Evolutionary conservation across 2,888 invertebrate species (phyloP), one percentile per base, ranked within the genome.

Genomic region (Liodrosophila aerea): DNA sequence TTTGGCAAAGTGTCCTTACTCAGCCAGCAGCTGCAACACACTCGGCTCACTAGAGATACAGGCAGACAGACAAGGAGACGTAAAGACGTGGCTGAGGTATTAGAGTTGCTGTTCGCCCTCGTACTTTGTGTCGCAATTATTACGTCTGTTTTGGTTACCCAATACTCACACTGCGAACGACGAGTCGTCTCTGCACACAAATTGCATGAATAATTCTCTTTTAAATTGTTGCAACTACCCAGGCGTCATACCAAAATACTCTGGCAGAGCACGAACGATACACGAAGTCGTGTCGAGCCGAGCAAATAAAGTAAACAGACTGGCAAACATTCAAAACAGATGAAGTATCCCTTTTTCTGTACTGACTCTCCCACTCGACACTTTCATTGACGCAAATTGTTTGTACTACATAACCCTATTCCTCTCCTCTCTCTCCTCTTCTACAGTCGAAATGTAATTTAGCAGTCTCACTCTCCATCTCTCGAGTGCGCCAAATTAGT

Each of bases 121-220:
- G 11, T 15, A 1, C 33, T 33, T 22, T 45, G 22, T 41, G 50
- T 37, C 51, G 62, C 63, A 72, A 68, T 74, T 74, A 74, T 75
- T 63, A 59, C 56, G 54, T 53, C 60, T 68, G 72, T 62, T 74
- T 60, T 56, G 60, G 54, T 58, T 61, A 27, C 45, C 22, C 64
- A 43, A 53, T 68, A 44, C 53, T 29, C 30, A 52, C 52, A 15
- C 50, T 31, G n/a, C 30, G 7, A 11, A 7, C 39, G 13, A n/a
- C 29, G 5, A 27, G 29, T 11, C 49, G 13, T 39, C 47, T 50
- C 41, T 49, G 30, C 57, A 68, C 71, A 64, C 84, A 82, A 82
- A 86, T 82, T 86, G 82, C 86, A 84, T 84, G 85, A 83, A 86
- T 83, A 85, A 81, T 81, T 81, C 81, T 66, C 81, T 81, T 85